Evolutionary conservation across 2,113 vertebrate species (phyloP), one percentile per base, ranked within the genome.

Genomic region (Gallinago media): DNA sequence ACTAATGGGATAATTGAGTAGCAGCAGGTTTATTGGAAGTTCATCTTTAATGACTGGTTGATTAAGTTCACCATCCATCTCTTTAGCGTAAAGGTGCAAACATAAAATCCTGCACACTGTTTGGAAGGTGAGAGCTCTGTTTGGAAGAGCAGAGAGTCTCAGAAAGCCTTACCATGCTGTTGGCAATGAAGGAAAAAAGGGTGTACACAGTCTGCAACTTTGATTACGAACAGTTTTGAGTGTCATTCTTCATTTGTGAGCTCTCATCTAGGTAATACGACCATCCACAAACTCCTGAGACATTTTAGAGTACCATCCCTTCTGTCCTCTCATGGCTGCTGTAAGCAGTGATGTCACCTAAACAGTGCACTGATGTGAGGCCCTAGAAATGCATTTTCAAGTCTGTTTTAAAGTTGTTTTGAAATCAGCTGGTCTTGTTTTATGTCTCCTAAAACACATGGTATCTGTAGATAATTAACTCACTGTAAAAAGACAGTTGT

Each of bases 391-490:
- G 20, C 26, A 12, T 75, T 77, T 93, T 80, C 31, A 68, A 58
- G 50, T 36, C 40, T 67, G 12, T 80, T 90, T 62, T 72, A 63
- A 74, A 52, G 36, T 70, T 96, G 58, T 92, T 97, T 93, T 86
- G 11, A 91, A 96, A 94, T 96, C 75, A 93, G 38, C 50, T 88
- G 83, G 19, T 89, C 73, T 93, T 96, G 27, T 58, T 96, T 94
- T 89, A n/a, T 74, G 61, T 92, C 90, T 94, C 85, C 74, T 40
- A 96, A 96, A 96, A 86, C 87, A 70, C 79, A 63, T 3, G 14
- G 16, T 80, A 73, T 94, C 95, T 97, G 87, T 73, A 97, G 90
- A 73, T 95, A 71, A 97, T 98, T 97, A 97, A 93, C 63, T 88
- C 8, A 7, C 63, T 97, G 61, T 89, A 90, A 94, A 96, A 95